phyloP scores from a whole-genome alignment of 2,113 vertebrate genomes.

The Australoheros scitulus region DNA sequence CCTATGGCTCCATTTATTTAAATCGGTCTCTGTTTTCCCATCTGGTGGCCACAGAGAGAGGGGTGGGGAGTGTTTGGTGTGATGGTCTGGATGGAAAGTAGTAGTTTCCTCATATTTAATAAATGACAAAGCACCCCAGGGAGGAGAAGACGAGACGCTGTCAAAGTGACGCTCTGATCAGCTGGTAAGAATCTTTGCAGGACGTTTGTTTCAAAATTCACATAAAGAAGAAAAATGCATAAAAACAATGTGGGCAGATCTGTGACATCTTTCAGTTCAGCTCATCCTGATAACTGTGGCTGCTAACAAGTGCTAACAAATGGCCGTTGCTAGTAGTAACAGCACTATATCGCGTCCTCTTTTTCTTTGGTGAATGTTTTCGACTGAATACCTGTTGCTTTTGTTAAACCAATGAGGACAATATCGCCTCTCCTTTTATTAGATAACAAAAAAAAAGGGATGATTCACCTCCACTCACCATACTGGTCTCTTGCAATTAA shows the following conservation, averaged over 20 bases:
- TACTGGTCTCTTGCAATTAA: neutral
- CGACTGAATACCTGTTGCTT: neutral
- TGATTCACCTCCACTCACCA: rapidly evolving
- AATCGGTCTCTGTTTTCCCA: neutral
- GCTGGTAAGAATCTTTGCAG: neutral
- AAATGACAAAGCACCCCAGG: neutral
- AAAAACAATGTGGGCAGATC: neutral
- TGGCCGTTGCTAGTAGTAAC: neutral
- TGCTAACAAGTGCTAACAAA: neutral
- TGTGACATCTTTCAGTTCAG: neutral
- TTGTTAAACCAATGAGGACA: neutral
- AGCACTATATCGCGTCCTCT: neutral
- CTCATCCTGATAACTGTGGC: neutral
- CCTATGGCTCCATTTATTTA: neutral
- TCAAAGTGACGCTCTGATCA: conserved; percentile 2
- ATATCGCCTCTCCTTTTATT: neutral
- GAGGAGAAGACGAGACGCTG: neutral
- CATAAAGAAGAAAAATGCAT: neutral
- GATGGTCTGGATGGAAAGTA: neutral
- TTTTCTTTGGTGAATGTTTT: neutral
- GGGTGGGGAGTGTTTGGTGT: neutral
- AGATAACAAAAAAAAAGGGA: neutral
- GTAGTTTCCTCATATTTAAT: conserved; percentile 10
- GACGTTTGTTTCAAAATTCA: neutral
- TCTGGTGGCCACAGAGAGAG: neutral